These are phyloP conservation scores for Spodoptera picta DNA, from an alignment of 2,888 invertebrate species.

Conservation along the genomic window DNA sequence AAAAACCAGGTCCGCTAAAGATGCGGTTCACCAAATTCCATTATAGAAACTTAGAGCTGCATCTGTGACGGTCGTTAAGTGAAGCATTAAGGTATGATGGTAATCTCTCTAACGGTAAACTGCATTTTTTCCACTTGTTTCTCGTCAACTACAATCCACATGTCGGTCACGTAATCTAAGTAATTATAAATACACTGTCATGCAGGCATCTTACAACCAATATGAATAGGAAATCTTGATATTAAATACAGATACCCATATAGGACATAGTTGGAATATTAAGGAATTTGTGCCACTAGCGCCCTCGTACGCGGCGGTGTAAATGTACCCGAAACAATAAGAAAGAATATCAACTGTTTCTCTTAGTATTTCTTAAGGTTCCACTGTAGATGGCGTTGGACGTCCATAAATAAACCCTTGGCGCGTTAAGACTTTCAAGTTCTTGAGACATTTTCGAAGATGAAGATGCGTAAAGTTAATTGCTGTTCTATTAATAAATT, in stretches of 20 bases:
- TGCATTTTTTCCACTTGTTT: conserved; percentile 64
- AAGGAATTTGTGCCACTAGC: conserved; percentile 51
- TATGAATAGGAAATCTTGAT: conserved; percentile 47
- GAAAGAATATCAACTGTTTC: conserved; percentile 15
- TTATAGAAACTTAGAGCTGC: conserved; percentile 57
- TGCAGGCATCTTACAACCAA: conserved; percentile 54
- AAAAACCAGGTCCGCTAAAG: conserved; percentile 46
- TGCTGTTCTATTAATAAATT: not conserved
- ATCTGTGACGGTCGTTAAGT: conserved; percentile 62
- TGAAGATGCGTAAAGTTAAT: not conserved
- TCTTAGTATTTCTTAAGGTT: conserved; percentile 42
- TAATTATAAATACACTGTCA: conserved; percentile 58
- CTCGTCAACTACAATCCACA: conserved; percentile 50
- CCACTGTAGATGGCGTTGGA: conserved; percentile 62
- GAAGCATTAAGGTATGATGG: conserved; percentile 63
- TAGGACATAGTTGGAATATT: conserved; percentile 43
- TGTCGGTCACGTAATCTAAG: conserved; percentile 55
- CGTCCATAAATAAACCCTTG: conserved; percentile 16
- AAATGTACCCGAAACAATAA: conserved; percentile 25
- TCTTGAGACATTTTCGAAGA: conserved; percentile 1
- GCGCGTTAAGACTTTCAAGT: conserved; percentile 4
- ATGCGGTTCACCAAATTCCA: conserved; percentile 57
- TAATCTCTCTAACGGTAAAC: conserved; percentile 67
- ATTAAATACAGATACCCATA: conserved; percentile 46
- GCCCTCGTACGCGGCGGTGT: conserved; percentile 59